Base-by-base conservation (phyloP, 1,140 invertebrate genomes). In the Achroia grisella region DNA sequence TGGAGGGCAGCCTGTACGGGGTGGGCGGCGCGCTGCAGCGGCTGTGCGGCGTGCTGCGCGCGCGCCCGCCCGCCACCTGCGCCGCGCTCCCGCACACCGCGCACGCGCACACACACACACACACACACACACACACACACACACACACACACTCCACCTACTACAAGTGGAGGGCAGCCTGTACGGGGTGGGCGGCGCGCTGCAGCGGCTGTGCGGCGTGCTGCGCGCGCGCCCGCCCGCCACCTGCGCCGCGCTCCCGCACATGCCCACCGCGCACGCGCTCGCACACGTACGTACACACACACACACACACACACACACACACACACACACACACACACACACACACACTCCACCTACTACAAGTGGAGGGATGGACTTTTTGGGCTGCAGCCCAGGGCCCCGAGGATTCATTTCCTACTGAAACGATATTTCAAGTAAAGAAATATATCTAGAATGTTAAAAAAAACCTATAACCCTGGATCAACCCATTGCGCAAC, bases 211-310 rank as follows among this genome's bases (percentile, higher is more conserved):
- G 50, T 60, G 73, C 0, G 68, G 69, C 1, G 33, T 75, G 30
- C 44, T 79, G 54, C 52, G 71, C 0, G 31, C 39, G 9, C 44
- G 56, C 1, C 11, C 17, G 1, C 39, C 45, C 0, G 52, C 50
- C 42, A 65, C 66, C 8, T 56, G 57, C 43, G 44, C 55, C 0
- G 39, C 52, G 6, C 35, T 66, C 12, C 28, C 54, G 30, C 64
- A 75, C 28, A 82, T 84, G 76, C 72, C 68, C 36, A 79, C 81
- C 0, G 83, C 78, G 44, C 81, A 85, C 37, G 80, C 76, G 0
- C 54, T 85, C 10, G 76, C 79, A 1, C 62, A 75, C 64, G 76
- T 73, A 29, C 11, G 31, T 46, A n/a, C 14, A 47, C n/a, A n/a
- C n/a, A n/a, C n/a, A n/a, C n/a, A n/a, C n/a, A n/a, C n/a, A n/a